Evolutionary conservation across 1,140 invertebrate species (phyloP).

Genomic region (Colletes gigas): DNA sequence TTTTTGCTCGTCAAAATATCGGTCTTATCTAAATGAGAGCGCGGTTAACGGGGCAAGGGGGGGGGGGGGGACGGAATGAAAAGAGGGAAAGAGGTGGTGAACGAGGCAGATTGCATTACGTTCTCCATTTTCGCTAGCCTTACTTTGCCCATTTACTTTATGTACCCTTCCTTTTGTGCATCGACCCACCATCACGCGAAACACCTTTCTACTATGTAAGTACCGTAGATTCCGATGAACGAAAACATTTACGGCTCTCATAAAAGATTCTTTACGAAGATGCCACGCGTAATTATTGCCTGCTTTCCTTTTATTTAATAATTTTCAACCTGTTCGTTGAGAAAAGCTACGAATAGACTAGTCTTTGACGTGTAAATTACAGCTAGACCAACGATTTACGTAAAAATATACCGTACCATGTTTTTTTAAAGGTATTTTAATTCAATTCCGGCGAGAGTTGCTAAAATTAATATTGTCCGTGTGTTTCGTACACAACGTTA

Average conservation of each 20-base stretch:
- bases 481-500: too few relatives aligned
- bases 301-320: neutral
- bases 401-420: too few relatives aligned
- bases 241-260: neutral
- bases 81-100: constrained; percentile 14
- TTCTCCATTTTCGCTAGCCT: constrained; percentile 43
- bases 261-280: neutral
- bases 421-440: too few relatives aligned
- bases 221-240: neutral
- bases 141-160: constrained; percentile 44
- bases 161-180: neutral
- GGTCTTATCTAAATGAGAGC: constrained; percentile 59
- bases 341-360: neutral
- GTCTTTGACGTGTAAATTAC: too few relatives aligned
- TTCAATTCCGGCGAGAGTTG: too few relatives aligned
- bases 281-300: neutral
- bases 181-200: neutral
- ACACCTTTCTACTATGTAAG: too few relatives aligned
- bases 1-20: constrained; percentile 58
- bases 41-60: constrained; percentile 25
- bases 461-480: too few relatives aligned
- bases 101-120: constrained; percentile 56
- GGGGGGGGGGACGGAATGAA: neutral
- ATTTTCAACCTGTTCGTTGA: neutral
- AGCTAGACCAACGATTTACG: too few relatives aligned